Percentiles rank a stretch among this genome's conserved stretches.
phyloP scores from a whole-genome alignment of 2,113 vertebrate genomes.

The Labeo catla region DNA sequence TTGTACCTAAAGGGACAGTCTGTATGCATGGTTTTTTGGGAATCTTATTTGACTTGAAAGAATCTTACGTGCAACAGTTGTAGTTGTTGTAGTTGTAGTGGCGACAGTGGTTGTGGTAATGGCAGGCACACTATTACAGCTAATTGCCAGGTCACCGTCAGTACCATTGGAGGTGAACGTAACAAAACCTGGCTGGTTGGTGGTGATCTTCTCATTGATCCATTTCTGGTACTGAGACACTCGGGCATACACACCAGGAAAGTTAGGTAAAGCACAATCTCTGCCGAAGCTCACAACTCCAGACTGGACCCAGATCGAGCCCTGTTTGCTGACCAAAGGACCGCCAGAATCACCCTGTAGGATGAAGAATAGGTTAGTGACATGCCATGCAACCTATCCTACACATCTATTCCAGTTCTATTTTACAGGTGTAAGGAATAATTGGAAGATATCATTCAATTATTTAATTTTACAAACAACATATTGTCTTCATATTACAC shows the following conservation, averaged over 20 bases:
- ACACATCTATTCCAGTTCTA: background rate
- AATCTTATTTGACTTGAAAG: background rate
- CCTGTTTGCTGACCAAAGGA: conserved; percentile 57
- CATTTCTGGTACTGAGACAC: conserved; percentile 48
- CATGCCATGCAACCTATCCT: no score
- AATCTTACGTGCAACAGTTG: conserved; percentile 27
- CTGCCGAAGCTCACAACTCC: conserved; percentile 82
- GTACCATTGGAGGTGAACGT: conserved; percentile 58
- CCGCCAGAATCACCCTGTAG: conserved; percentile 83
- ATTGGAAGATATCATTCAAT: background rate
- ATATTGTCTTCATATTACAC: background rate
- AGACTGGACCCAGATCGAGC: conserved; percentile 39
- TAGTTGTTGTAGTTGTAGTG: background rate
- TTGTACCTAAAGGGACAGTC: background rate
- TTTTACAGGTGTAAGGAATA: background rate
- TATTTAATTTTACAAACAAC: no score
- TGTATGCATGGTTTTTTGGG: background rate
- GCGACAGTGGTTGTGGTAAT: background rate
- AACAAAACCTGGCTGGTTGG: conserved; percentile 56
- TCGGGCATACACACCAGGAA: conserved; percentile 49
- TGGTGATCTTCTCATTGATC: conserved; percentile 40
- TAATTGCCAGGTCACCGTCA: conserved; percentile 58
- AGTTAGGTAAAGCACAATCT: conserved; percentile 64
- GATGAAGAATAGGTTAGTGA: conserved; percentile 43
- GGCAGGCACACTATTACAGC: background rate